Base-by-base conservation (phyloP, 2,888 invertebrate genomes). In the Colostygia pectinataria region DNA sequence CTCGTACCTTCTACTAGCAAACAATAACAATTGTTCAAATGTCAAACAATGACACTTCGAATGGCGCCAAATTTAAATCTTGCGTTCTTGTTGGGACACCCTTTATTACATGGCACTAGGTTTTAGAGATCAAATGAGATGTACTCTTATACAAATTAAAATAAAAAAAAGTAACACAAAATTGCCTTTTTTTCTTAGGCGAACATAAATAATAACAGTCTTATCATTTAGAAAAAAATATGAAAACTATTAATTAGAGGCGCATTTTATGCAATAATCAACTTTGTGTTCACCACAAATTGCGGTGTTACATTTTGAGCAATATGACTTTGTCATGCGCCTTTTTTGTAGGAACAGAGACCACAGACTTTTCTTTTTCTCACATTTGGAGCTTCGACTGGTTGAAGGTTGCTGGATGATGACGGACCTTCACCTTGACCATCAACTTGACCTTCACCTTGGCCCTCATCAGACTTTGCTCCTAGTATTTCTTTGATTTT, bases 321-420 rank as follows among this genome's bases (percentile, higher is more conserved):
- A 43, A 29, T 29, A 36, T 43, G 43, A 43, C 36, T 29, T 43
- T 43, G 43, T 43, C 28, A 43, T 43, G 34, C 36, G 43, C 36
- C 43, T 43, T 36, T 43, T 43, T 33, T 34, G 9, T 42, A 42
- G 42, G 42, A 42, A 42, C 36, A 44, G 20, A 44, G 23, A 36
- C n/a, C n/a, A n/a, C n/a, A n/a, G n/a, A n/a, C n/a, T n/a, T n/a
- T n/a, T n/a, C n/a, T n/a, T n/a, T n/a, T n/a, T n/a, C n/a, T n/a
- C n/a, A n/a, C n/a, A n/a, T n/a, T n/a, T n/a, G n/a, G n/a, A n/a
- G n/a, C n/a, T n/a, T n/a, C n/a, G n/a, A n/a, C n/a, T n/a, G n/a
- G n/a, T n/a, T n/a, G n/a, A n/a, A n/a, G n/a, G 41, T 40, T 33
- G 33, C 27, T 33, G 41, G 33, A 34, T 33, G 37, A 37, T 37